A percentile compares a stretch with the other conserved stretches of the same genome.
Evolutionary conservation across 2,888 invertebrate species (phyloP).

Genomic region (Melitaea athalia): DNA sequence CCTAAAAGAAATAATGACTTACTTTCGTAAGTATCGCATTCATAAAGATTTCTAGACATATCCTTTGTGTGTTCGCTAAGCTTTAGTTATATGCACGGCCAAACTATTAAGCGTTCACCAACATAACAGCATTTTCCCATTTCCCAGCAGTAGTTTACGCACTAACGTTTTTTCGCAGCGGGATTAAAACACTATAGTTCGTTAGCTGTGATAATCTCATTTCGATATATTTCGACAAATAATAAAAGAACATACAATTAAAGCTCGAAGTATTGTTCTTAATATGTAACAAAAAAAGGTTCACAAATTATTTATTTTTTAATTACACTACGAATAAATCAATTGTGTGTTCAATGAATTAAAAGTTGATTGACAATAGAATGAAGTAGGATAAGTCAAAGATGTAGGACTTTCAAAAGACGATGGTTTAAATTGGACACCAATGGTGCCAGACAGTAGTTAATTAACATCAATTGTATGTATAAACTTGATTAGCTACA

Average conservation of each 20-base stretch:
- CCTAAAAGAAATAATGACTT: background rate
- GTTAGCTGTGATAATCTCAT: conserved; percentile 30
- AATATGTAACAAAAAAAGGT: background rate
- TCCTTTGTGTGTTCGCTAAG: conserved; percentile 28
- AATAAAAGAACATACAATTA: background rate
- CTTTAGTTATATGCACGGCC: conserved; percentile 40
- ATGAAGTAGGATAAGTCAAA: background rate
- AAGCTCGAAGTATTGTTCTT: background rate
- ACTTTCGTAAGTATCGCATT: background rate
- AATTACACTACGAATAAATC: background rate
- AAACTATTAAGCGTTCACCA: conserved; percentile 48
- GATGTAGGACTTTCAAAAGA: background rate
- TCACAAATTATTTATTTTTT: background rate
- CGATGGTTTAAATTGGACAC: conserved; percentile 30
- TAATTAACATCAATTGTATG: conserved; percentile 37
- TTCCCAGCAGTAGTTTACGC: conserved; percentile 50
- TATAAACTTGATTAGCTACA: conserved; percentile 31
- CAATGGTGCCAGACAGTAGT: conserved; percentile 35
- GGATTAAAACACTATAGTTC: conserved; percentile 40
- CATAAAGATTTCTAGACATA: background rate
- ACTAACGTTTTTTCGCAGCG: conserved; percentile 40
- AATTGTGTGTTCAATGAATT: background rate
- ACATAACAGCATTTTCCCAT: conserved; percentile 61
- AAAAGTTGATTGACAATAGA: background rate
- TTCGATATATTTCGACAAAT: conserved; percentile 13